These are phyloP conservation scores for Cuniculus paca DNA, from an alignment of 2,797 vertebrate genomes.

Conservation along the genomic window DNA sequence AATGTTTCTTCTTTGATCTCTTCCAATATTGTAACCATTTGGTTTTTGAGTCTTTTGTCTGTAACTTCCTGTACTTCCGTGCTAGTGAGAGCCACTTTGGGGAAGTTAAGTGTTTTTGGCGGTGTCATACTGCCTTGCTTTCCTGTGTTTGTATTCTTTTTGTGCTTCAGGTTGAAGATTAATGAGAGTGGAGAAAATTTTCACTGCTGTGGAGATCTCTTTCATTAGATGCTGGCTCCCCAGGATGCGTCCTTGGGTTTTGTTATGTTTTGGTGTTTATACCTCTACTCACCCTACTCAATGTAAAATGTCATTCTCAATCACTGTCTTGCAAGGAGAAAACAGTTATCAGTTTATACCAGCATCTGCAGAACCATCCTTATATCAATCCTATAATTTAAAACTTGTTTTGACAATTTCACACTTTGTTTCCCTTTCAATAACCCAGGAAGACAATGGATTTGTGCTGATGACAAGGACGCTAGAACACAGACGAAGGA, in stretches of 20 bases:
- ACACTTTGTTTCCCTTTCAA: neutral
- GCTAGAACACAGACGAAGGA: neutral
- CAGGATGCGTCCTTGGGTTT: neutral
- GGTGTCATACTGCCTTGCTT: neutral
- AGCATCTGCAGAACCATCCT: neutral
- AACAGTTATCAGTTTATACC: neutral
- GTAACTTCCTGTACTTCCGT: neutral
- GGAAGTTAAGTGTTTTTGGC: neutral
- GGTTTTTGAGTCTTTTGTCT: neutral
- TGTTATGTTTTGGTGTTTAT: neutral
- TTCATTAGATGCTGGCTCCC: neutral
- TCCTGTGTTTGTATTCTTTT: neutral
- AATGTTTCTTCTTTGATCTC: neutral
- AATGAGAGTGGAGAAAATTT: no score
- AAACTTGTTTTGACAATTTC: neutral
- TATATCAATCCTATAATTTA: neutral
- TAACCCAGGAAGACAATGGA: neutral
- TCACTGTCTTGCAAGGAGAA: neutral
- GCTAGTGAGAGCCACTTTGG: neutral
- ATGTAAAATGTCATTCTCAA: no score
- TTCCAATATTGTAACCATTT: neutral
- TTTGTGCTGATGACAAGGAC: neutral
- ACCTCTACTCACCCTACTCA: neutral
- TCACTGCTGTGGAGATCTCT: neutral
- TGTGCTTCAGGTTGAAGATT: no score